phyloP scores from a whole-genome alignment of 2,797 vertebrate genomes.

The Rhyacichthys aspro region DNA sequence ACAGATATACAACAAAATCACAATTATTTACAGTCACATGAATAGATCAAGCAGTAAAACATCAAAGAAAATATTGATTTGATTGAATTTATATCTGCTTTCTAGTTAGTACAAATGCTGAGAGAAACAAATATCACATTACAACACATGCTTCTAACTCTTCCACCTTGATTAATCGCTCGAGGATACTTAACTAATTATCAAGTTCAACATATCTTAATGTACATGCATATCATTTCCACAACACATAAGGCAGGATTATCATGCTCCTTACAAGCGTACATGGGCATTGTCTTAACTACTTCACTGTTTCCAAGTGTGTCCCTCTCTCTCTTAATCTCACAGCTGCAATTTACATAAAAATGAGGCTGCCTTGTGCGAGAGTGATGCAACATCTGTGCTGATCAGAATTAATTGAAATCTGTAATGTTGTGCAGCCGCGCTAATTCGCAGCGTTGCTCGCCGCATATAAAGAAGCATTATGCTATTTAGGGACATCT shows the following conservation, averaged over 20 bases:
- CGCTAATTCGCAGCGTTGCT: conserved; percentile 79
- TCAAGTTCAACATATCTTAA: conserved; percentile 10
- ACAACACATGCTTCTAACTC: not conserved
- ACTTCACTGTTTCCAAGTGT: conserved; percentile 58
- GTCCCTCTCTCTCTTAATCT: conserved; percentile 51
- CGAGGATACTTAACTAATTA: conserved; percentile 11
- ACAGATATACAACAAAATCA: no score
- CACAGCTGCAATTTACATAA: conserved; percentile 79
- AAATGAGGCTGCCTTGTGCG: conserved; percentile 75
- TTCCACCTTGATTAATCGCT: conserved; percentile 19
- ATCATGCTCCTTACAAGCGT: conserved; percentile 40
- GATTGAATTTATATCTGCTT: conserved; percentile 6
- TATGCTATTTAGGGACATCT: conserved; percentile 79
- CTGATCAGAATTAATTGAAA: conserved; percentile 85
- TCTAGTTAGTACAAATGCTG: conserved; percentile 3
- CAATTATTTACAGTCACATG: no score
- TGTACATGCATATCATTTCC: conserved; percentile 21
- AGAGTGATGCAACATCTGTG: conserved; percentile 83
- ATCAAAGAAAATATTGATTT: no score
- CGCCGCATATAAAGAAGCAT: conserved; percentile 76
- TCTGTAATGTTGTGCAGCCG: conserved; percentile 80
- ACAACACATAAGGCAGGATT: conserved; percentile 9
- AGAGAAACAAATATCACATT: not conserved
- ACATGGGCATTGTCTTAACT: conserved; percentile 34
- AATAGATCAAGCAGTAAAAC: no score